Evolutionary conservation across 2,113 vertebrate genomes (phyloP).

Genomic region (Mixornis gularis): DNA sequence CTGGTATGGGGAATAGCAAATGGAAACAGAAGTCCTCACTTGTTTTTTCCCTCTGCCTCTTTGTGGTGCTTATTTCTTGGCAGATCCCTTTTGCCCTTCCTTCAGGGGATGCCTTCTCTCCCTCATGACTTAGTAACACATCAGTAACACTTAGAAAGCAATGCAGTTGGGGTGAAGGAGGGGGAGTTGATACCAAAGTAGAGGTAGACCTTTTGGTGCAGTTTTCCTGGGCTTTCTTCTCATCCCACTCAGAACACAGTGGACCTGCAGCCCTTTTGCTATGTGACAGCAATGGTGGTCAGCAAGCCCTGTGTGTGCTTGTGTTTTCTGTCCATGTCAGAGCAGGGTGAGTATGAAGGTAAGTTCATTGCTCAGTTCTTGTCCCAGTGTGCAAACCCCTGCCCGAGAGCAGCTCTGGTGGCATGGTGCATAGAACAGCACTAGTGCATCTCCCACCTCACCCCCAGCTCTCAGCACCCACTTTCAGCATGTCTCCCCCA

Average conservation of each 20-base stretch:
- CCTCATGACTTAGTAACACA: not conserved
- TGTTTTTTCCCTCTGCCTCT: not conserved
- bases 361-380: not conserved
- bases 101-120: not conserved
- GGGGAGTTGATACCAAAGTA: not conserved
- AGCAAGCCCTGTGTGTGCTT: not conserved
- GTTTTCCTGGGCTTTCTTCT: not conserved
- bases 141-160: not conserved
- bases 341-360: not conserved
- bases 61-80: not conserved
- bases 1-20: not conserved
- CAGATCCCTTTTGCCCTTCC: not conserved
- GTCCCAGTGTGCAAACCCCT: not conserved
- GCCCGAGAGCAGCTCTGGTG: fast-evolving
- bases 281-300: not conserved
- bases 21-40: not conserved
- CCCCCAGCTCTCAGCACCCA: not conserved
- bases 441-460: not conserved
- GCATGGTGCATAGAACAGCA: fast-evolving
- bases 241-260: not conserved
- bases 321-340: not conserved
- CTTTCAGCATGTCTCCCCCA: not conserved
- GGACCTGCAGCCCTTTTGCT: not conserved
- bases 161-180: not conserved
- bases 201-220: not conserved